Conservation (phyloP, 2,888 invertebrate species). For the Leptogaster cylindrica region DNA sequence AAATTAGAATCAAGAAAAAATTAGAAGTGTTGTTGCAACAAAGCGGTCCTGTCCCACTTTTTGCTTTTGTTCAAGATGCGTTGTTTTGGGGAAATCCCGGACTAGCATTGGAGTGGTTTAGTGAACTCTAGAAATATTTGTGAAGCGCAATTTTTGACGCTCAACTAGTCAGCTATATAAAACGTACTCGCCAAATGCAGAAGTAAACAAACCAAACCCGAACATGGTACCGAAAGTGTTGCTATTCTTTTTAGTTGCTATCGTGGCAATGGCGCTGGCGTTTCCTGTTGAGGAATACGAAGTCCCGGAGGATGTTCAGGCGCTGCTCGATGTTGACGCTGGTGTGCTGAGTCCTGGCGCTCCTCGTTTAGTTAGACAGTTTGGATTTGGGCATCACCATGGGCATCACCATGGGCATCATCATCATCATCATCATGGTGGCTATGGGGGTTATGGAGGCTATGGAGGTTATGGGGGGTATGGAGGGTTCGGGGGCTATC, state of each 20-base stretch:
- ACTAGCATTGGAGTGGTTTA: too few species aligned
- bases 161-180: too few species aligned
- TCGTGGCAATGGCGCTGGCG: background rate
- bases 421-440: background rate
- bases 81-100: too few species aligned
- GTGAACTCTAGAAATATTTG: background rate
- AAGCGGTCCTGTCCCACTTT: too few species aligned
- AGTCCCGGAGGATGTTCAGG: background rate
- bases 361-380: background rate
- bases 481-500: constrained; percentile 7
- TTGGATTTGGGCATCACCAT: background rate
- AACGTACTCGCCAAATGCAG: background rate
- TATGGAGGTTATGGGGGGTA: constrained; percentile 17
- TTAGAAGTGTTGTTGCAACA: too few species aligned
- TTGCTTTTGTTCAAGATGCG: too few species aligned
- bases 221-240: background rate
- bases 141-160: too few species aligned
- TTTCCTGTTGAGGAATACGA: background rate
- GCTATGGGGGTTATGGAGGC: constrained; percentile 11
- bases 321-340: background rate
- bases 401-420: constrained; percentile 6
- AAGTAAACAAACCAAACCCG: too few species aligned
- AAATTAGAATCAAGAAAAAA: too few species aligned
- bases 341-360: constrained; percentile 5
- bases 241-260: background rate